Conservation (phyloP, 2,113 vertebrate species). For the Zosterops lateralis region DNA sequence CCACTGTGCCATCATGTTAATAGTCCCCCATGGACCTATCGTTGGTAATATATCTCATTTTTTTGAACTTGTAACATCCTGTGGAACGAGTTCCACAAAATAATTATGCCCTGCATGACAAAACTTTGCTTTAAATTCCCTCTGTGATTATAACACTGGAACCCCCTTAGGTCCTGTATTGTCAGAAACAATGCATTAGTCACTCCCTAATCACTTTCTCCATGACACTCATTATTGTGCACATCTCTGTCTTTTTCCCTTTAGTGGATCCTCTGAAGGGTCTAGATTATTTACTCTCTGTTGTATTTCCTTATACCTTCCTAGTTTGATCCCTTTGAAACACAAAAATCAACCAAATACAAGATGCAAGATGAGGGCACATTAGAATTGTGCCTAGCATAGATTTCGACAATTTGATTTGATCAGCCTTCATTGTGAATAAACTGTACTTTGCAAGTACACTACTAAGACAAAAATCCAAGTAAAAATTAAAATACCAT, state of each 20-base stretch:
- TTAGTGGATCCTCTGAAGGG: constrained; percentile 10
- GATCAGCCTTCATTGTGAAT: neutral
- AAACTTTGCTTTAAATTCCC: constrained; percentile 55
- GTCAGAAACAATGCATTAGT: constrained; percentile 55
- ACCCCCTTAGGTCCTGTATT: constrained; percentile 47
- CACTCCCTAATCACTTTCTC: constrained; percentile 49
- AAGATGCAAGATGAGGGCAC: neutral
- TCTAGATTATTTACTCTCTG: neutral
- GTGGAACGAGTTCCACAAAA: constrained; percentile 37
- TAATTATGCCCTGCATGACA: constrained; percentile 59
- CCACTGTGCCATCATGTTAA: constrained; percentile 27
- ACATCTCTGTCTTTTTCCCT: neutral
- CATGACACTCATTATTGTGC: constrained; percentile 27
- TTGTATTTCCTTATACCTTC: neutral
- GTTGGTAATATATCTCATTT: neutral
- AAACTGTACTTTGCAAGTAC: neutral
- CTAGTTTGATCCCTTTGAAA: neutral
- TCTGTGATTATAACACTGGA: neutral
- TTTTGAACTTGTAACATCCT: constrained; percentile 31
- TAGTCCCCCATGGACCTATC: constrained; percentile 53
- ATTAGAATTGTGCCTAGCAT: neutral
- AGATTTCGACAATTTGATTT: neutral
- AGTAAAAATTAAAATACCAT: neutral
- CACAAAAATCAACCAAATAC: neutral
- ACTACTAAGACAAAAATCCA: neutral